A percentile compares a stretch with the other conserved stretches of the same genome.
Conservation (phyloP, 2,113 vertebrate species). For the Eolophus roseicapilla region DNA sequence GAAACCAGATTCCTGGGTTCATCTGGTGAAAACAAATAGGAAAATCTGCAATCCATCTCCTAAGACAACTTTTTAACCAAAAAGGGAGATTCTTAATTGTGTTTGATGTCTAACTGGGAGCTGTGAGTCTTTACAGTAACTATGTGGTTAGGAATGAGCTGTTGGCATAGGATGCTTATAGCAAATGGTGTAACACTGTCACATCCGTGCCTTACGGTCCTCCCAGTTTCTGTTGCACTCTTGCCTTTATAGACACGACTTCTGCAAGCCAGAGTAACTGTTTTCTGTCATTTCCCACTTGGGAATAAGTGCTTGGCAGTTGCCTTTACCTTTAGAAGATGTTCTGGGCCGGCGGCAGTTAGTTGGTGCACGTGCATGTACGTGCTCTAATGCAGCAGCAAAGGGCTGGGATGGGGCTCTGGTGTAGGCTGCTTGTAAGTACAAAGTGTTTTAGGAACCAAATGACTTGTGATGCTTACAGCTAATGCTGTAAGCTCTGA, state of each 20-base stretch:
- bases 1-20: not conserved
- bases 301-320: not conserved
- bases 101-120: not conserved
- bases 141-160: constrained; percentile 22
- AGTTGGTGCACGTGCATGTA: accelerated
- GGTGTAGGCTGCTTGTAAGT: not conserved
- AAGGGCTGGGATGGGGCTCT: not conserved
- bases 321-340: not conserved
- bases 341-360: not conserved
- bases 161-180: not conserved
- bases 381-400: accelerated
- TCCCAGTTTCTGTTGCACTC: constrained; percentile 8
- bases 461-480: constrained; percentile 20
- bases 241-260: not conserved
- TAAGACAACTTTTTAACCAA: not conserved
- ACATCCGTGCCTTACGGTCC: not conserved
- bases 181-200: not conserved
- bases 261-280: not conserved
- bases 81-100: not conserved
- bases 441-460: constrained; percentile 14
- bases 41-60: not conserved
- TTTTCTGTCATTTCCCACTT: not conserved
- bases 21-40: not conserved
- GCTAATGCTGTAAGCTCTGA: not conserved
- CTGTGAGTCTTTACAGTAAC: constrained; percentile 9